Evolutionary conservation across 2,888 invertebrate species (phyloP), one percentile per base, ranked within the genome.

Genomic region (Amblyteles armatorius): DNA sequence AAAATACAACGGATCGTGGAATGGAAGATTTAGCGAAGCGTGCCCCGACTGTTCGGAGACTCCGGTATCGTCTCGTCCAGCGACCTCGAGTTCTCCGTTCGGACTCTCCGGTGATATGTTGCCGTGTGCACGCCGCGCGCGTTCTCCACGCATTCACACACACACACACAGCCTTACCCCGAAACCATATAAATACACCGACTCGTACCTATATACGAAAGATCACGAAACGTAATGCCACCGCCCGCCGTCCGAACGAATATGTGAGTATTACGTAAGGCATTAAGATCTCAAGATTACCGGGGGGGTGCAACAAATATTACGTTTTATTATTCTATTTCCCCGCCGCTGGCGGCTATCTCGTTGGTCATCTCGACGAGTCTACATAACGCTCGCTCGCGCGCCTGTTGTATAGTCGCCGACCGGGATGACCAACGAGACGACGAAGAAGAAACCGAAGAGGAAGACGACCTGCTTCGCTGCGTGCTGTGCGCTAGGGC

Each of bases 291-390:
- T 82, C 76, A 86, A 89, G 90, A 91, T 91, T 88, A 85, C 87
- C 33, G 29, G 40, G 44, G 87, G 85, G 87, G 87, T 87, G 90
- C 88, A 89, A 91, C 89, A 91, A 89, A 90, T 90, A 89, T 90
- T 88, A 88, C 88, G 90, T 90, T 91, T 89, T 90, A 90, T 91
- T 90, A 89, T 90, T 90, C 88, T 86, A 89, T 89, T 90, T 88
- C 85, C 67, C 74, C 55, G 78, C 65, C 63, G 79, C 60, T 80
- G 85, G 85, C 89, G 85, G 85, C 89, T 89, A 91, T 91, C 91
- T 81, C 29, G 48, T 77, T 87, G 89, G 87, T 85, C 88, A 90
- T 91, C 90, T 87, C 76, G 65, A 71, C 55, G 60, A 44, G 52
- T 36, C 79, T 63, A 68, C 60, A 72, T 60, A 76, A 84, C 40